These are phyloP conservation scores for Dynastes hyllus DNA, from an alignment of 2,888 invertebrate genomes.

Conservation along the genomic window DNA sequence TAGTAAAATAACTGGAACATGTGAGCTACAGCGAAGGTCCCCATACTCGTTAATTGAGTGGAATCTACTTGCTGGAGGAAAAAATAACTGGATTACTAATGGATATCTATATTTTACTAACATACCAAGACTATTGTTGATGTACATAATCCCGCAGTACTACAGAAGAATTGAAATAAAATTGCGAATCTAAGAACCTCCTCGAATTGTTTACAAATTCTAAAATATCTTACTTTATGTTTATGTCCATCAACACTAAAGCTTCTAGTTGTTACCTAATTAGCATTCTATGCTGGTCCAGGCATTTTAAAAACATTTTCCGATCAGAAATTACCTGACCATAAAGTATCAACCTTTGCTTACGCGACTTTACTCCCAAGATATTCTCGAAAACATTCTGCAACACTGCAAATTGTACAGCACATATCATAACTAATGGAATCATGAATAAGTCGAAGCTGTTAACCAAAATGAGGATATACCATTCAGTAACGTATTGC, in stretches of 20 bases:
- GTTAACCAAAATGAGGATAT: slow-evolving; percentile 35
- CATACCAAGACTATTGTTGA: not conserved
- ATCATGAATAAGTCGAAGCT: slow-evolving; percentile 47
- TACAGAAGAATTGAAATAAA: slow-evolving; percentile 52
- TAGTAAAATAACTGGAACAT: slow-evolving; percentile 49
- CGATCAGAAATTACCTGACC: slow-evolving; percentile 31
- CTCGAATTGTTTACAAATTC: slow-evolving; percentile 54
- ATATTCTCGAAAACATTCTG: slow-evolving; percentile 54
- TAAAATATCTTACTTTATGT: slow-evolving; percentile 15
- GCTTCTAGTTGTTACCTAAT: slow-evolving; percentile 45
- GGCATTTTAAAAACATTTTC: slow-evolving; percentile 52
- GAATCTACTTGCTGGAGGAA: slow-evolving; percentile 32
- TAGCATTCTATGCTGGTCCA: slow-evolving; percentile 56
- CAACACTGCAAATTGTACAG: slow-evolving; percentile 48
- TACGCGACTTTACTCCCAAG: slow-evolving; percentile 24
- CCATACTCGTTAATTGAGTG: slow-evolving; percentile 38
- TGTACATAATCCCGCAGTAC: not conserved
- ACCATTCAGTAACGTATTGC: slow-evolving; percentile 54
- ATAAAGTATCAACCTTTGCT: slow-evolving; percentile 34
- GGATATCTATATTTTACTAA: not conserved
- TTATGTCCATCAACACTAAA: not conserved
- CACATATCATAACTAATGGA: slow-evolving; percentile 29
- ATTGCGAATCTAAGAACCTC: slow-evolving; percentile 50
- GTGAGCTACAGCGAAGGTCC: slow-evolving; percentile 35
- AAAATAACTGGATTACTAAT: not conserved